Evolutionary conservation across 2,888 invertebrate genomes (phyloP), one percentile per base, ranked within the genome.

Genomic region (Neria commutata): DNA sequence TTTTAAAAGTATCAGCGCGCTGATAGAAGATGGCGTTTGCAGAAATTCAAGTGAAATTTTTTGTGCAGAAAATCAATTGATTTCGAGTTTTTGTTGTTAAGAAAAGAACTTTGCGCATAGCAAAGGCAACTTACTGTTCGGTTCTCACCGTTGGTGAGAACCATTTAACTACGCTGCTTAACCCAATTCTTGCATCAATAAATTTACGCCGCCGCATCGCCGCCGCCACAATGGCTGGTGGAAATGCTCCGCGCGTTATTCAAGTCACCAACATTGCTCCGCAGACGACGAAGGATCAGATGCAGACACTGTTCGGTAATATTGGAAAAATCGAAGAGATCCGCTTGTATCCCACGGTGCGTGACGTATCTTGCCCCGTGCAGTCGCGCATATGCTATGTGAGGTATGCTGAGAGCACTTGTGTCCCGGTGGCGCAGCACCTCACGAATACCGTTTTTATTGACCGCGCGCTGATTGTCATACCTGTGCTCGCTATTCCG

Each of bases 401-500:
- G 42, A 96, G 96, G 80, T 99, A 94, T 81, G 89, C 93, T 68
- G 96, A 98, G 71, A 86, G 91, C 4, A 85, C 86, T 40, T 92
- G 92, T 66, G 96, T 96, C 23, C 91, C 91, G 17, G 93, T 97
- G n/a, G 96, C 98, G 1, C 95, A 98, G 75, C 98, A 99, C 82
- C 88, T 99, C 86, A 98, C 97, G 14, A 99, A 98, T 80, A 98
- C 98, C 0, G 98, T 99, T 11, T 98, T 99, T 80, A 97, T 99
- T 72, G 99, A 99, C 81, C 87, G 98, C 58, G 98, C 98, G 1
- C 83, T 99, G 48, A 95, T 98, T 66, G 95, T 98, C 48, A 92
- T 96, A 56, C 98, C 98, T 0, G 91, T 94, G 72, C 87, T 90
- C 74, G 92, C 87, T 74, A 97, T 98, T 74, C 98, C 98, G 0